Percentiles rank a stretch among this genome's conserved stretches.
Conservation (phyloP, 2,888 invertebrate genomes). For the Pelosia muscerda region DNA sequence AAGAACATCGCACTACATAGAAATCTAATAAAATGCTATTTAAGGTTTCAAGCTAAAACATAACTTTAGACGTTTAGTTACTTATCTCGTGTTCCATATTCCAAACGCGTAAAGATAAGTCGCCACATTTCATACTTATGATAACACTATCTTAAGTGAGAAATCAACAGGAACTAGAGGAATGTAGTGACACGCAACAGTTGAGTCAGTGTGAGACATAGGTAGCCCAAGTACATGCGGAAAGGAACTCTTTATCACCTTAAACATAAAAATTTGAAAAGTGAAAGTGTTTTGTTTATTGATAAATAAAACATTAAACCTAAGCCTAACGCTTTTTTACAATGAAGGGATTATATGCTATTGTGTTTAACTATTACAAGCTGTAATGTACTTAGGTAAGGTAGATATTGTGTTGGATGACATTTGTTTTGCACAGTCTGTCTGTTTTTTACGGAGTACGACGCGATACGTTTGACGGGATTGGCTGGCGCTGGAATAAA, state of each 20-base stretch:
- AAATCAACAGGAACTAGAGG: slow-evolving; percentile 53
- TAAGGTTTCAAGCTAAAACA: no score
- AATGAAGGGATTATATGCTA: neutral
- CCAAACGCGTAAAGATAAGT: slow-evolving; percentile 36
- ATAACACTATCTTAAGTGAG: slow-evolving; percentile 31
- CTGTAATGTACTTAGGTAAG: no score
- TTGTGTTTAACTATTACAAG: neutral
- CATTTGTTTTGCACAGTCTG: neutral
- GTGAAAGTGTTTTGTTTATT: neutral
- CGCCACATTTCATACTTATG: slow-evolving; percentile 27
- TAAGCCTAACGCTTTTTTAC: neutral
- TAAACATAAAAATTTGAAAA: neutral
- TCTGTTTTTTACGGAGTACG: neutral
- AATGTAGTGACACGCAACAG: slow-evolving; percentile 51
- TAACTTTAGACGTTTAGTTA: neutral
- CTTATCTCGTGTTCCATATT: slow-evolving; percentile 33
- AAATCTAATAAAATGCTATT: no score
- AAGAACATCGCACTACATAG: no score
- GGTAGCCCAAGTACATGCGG: neutral
- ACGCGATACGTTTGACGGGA: neutral
- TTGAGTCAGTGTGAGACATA: slow-evolving; percentile 5
- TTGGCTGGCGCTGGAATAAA: slow-evolving; percentile 25
- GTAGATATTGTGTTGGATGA: slow-evolving; percentile 2
- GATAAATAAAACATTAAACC: neutral
- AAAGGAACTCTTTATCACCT: neutral